Conservation (phyloP, 2,888 invertebrate species). For the Odontomyia ornata region DNA sequence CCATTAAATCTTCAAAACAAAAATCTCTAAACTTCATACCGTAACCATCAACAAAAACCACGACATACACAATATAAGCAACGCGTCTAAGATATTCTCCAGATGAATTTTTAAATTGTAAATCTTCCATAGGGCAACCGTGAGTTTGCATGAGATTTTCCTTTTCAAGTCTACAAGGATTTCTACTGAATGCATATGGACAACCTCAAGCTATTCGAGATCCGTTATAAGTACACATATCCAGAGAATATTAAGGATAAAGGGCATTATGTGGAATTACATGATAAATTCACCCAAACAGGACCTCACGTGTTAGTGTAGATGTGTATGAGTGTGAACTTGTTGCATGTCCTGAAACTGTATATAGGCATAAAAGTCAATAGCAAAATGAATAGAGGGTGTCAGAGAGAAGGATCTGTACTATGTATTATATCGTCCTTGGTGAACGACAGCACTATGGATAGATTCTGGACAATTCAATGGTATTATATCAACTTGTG, state of each 20-base stretch:
- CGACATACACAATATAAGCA: neutral
- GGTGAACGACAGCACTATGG: neutral
- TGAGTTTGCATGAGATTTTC: neutral
- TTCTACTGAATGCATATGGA: neutral
- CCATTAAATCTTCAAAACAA: neutral
- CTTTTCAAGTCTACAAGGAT: neutral
- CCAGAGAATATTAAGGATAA: slow-evolving; percentile 1
- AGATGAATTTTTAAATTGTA: neutral
- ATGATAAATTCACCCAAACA: neutral
- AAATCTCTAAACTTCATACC: too few relatives aligned
- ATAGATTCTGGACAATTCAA: neutral
- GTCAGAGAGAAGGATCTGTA: neutral
- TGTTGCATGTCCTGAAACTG: neutral
- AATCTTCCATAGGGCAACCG: neutral
- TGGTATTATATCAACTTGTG: neutral
- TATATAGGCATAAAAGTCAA: slow-evolving; percentile 11
- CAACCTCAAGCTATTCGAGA: neutral
- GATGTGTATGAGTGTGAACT: neutral
- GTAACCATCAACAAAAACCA: too few relatives aligned
- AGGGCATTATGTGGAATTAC: neutral
- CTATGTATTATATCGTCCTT: neutral
- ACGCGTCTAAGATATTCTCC: neutral
- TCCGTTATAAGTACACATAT: neutral
- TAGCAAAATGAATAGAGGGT: neutral
- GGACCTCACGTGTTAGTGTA: too few relatives aligned